phyloP scores from a whole-genome alignment of 2,113 vertebrate genomes.

The Dipodomys stephensi region DNA sequence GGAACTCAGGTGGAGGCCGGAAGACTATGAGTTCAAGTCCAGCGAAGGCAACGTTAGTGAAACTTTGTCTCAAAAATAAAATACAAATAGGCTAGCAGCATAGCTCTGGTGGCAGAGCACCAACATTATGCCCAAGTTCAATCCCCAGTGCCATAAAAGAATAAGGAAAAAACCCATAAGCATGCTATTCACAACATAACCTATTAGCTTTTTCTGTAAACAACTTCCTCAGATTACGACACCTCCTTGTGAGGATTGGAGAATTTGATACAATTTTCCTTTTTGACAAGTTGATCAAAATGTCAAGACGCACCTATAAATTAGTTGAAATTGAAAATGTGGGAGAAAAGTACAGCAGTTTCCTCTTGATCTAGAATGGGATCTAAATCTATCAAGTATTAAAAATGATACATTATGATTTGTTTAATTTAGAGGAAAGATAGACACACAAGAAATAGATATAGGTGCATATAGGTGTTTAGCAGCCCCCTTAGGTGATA shows the following conservation, averaged over 20 bases:
- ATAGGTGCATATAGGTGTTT: neutral
- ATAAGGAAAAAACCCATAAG: constrained; percentile 68
- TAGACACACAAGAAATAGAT: neutral
- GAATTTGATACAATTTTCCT: constrained; percentile 75
- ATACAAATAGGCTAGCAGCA: no score
- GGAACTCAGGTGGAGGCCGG: no score
- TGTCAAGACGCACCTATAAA: constrained; percentile 79
- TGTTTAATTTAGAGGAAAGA: neutral
- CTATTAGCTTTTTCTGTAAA: constrained; percentile 82
- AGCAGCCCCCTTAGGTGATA: neutral
- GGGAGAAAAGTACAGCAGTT: constrained; percentile 31
- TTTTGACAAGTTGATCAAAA: constrained; percentile 77
- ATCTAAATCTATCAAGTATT: constrained; percentile 45
- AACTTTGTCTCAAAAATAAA: no score
- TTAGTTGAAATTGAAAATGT: constrained; percentile 75
- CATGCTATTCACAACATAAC: constrained; percentile 80
- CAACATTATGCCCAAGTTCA: no score
- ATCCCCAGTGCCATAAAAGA: no score
- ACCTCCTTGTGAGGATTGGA: constrained; percentile 80
- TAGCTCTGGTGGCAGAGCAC: no score
- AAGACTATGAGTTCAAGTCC: no score
- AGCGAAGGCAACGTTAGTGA: no score
- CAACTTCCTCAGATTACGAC: constrained; percentile 79
- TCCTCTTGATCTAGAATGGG: constrained; percentile 50
- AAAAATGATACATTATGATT: constrained; percentile 13